Conservation (phyloP, 2,113 vertebrate genomes). For the Galeopterus variegatus region DNA sequence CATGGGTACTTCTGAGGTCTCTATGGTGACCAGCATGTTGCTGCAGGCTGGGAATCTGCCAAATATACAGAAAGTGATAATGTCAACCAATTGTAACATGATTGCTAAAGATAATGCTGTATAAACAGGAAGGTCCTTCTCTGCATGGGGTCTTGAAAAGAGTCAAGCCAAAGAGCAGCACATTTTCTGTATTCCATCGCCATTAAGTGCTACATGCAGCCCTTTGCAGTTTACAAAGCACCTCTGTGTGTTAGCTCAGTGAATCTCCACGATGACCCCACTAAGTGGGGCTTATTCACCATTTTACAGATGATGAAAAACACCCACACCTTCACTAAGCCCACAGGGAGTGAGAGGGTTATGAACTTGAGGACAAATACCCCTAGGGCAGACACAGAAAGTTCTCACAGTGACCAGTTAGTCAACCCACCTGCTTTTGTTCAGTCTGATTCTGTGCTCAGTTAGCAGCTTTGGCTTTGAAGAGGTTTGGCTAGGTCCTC, state of each 20-base stretch:
- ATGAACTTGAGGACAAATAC: conserved; percentile 43
- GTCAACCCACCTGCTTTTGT: background rate
- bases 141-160: conserved; percentile 27
- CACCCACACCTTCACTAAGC: background rate
- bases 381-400: background rate
- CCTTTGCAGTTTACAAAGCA: conserved; percentile 45
- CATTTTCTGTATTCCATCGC: background rate
- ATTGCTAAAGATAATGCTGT: conserved; percentile 64
- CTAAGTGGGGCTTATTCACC: background rate
- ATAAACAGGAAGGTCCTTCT: conserved; percentile 56
- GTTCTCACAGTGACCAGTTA: background rate
- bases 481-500: conserved; percentile 19
- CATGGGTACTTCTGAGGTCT: conserved; percentile 48
- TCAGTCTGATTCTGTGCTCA: conserved; percentile 40
- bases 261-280: background rate
- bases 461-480: background rate
- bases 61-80: conserved; percentile 66
- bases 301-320: conserved; percentile 49
- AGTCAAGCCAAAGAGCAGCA: conserved; percentile 42
- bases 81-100: conserved; percentile 78
- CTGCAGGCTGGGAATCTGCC: conserved; percentile 68
- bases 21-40: conserved; percentile 59
- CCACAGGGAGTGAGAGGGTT: background rate
- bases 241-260: background rate
- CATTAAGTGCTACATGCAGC: background rate